Percentiles rank a stretch among this genome's conserved stretches.
Conservation (phyloP, 2,888 invertebrate genomes). For the Margaritifera margaritifera region DNA sequence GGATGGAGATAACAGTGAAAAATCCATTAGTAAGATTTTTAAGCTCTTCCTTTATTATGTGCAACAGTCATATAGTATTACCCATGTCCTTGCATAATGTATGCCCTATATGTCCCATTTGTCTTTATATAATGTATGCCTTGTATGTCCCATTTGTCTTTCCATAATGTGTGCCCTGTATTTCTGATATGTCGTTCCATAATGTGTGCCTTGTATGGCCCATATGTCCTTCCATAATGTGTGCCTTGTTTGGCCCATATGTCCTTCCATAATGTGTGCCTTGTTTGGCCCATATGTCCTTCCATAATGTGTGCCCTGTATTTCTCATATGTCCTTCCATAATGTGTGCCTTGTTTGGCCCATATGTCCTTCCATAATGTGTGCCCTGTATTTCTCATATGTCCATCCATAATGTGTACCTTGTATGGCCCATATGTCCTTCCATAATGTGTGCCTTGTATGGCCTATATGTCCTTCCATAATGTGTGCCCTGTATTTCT, state of each 20-base stretch:
- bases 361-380: no score
- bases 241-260: neutral
- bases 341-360: no score
- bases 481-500: neutral
- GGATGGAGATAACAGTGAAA: slow-evolving; percentile 64
- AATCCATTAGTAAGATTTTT: slow-evolving; percentile 50
- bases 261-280: neutral
- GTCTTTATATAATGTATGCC: neutral
- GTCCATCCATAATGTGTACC: no score
- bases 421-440: no score
- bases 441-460: no score
- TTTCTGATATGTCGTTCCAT: neutral
- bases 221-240: neutral
- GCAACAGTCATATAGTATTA: neutral
- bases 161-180: neutral
- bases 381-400: no score
- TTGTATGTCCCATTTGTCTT: neutral
- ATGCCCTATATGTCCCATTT: neutral
- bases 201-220: neutral
- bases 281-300: no score
- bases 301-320: no score
- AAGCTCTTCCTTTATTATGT: neutral
- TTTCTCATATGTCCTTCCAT: no score
- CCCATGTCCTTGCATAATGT: neutral
- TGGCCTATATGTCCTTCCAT: neutral